A percentile compares a stretch with the other conserved stretches of the same genome.
Conservation (phyloP, 92 coral and sea anemone species). For the Muricea muricata region DNA sequence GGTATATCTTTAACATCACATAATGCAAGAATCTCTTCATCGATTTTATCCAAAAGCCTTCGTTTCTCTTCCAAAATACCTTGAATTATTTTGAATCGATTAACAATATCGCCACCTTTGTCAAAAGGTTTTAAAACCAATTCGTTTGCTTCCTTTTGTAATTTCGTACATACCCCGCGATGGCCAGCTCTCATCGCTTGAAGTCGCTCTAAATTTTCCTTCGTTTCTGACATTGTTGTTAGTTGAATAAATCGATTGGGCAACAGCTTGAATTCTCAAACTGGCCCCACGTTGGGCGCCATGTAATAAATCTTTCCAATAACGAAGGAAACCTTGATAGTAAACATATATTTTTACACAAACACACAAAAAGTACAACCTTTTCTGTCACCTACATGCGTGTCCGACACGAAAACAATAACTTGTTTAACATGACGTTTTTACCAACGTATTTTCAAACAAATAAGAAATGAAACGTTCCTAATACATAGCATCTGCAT, state of each 20-base stretch:
- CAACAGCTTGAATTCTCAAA: neutral
- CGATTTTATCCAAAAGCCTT: neutral
- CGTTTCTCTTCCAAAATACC: neutral
- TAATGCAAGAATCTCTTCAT: constrained; percentile 25
- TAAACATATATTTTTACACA: no score
- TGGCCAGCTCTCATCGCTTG: constrained; percentile 30
- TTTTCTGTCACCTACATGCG: no score
- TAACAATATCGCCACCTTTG: neutral
- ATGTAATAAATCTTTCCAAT: neutral
- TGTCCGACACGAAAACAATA: no score
- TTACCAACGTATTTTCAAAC: no score
- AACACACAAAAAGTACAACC: no score
- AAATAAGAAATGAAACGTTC: no score
- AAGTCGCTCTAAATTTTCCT: constrained; percentile 6
- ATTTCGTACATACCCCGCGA: constrained; percentile 25
- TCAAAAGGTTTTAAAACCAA: neutral
- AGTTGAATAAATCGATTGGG: neutral
- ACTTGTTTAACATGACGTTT: no score
- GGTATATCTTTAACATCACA: constrained; percentile 21
- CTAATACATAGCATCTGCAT: no score
- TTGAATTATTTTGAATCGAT: constrained; percentile 1
- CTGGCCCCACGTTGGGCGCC: constrained; percentile 34
- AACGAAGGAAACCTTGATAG: no score
- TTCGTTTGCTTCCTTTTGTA: constrained; percentile 27
- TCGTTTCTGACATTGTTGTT: neutral